phyloP scores from a whole-genome alignment of 2,888 invertebrate species.

The Augochlorella aurata region DNA sequence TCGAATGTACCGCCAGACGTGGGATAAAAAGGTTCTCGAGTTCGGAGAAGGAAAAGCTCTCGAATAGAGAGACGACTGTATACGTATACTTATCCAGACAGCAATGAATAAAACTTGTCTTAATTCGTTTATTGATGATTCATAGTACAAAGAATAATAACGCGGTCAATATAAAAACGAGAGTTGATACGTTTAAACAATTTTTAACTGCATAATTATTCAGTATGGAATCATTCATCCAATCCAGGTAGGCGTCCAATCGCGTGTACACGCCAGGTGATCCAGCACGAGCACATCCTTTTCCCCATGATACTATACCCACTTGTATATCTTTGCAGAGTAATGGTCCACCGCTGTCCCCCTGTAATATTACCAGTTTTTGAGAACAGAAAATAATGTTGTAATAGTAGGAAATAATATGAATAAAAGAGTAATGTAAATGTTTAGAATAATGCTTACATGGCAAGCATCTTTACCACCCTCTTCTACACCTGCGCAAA shows the following conservation, averaged over 20 bases:
- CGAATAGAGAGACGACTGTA: no score
- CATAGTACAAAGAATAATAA: neutral
- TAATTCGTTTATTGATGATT: neutral
- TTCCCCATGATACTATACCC: conserved; percentile 75
- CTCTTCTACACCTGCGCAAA: conserved; percentile 71
- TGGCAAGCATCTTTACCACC: conserved; percentile 75
- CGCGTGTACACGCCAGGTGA: conserved; percentile 74
- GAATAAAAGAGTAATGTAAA: neutral
- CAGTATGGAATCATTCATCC: conserved; percentile 68
- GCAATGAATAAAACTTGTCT: neutral
- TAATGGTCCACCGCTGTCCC: conserved; percentile 76
- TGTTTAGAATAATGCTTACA: conserved; percentile 54
- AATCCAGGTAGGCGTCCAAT: conserved; percentile 71
- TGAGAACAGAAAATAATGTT: neutral
- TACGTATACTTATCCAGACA: no score
- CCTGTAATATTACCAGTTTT: conserved; percentile 61
- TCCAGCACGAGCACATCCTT: conserved; percentile 69
- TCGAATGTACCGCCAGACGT: no score
- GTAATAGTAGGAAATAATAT: neutral
- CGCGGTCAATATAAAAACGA: neutral
- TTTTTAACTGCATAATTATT: conserved; percentile 47
- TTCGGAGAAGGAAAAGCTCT: no score
- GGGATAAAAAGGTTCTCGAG: no score
- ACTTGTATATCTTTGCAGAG: conserved; percentile 69
- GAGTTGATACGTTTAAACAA: neutral